phyloP scores from a whole-genome alignment of 1,140 invertebrate genomes.

The Aphidius ervi region DNA sequence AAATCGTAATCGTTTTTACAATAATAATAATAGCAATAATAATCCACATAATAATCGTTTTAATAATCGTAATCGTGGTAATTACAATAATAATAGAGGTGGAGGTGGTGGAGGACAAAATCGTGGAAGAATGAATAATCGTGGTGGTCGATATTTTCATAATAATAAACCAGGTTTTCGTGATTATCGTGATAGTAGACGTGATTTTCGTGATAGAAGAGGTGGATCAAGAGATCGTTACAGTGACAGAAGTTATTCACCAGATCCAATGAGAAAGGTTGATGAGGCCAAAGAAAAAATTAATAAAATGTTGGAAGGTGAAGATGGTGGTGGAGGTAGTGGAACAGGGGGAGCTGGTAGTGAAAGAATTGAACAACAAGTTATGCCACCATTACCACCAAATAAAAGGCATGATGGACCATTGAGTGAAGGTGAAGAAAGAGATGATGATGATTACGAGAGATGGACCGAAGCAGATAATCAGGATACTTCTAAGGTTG shows the following conservation, averaged over 20 bases:
- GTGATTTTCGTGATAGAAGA: conserved; percentile 50
- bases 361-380: conserved; percentile 25
- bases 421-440: conserved; percentile 67
- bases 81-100: conserved; percentile 30
- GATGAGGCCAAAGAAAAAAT: conserved; percentile 61
- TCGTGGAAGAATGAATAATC: conserved; percentile 43
- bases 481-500: conserved; percentile 35
- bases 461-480: conserved; percentile 34
- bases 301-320: conserved; percentile 56
- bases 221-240: conserved; percentile 48
- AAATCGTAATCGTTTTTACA: conserved; percentile 49
- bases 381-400: conserved; percentile 8
- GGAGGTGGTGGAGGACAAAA: conserved; percentile 37
- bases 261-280: conserved; percentile 59
- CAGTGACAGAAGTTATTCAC: conserved; percentile 59
- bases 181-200: conserved; percentile 59
- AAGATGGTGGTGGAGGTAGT: no score
- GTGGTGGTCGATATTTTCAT: conserved; percentile 57
- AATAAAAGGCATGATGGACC: conserved; percentile 59
- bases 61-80: conserved; percentile 31
- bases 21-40: conserved; percentile 45
- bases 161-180: conserved; percentile 60
- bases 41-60: conserved; percentile 48
- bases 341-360: conserved; percentile 42
- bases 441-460: conserved; percentile 60